Evolutionary conservation across 1,140 invertebrate species (phyloP).

Genomic region (Drosophila mayri): DNA sequence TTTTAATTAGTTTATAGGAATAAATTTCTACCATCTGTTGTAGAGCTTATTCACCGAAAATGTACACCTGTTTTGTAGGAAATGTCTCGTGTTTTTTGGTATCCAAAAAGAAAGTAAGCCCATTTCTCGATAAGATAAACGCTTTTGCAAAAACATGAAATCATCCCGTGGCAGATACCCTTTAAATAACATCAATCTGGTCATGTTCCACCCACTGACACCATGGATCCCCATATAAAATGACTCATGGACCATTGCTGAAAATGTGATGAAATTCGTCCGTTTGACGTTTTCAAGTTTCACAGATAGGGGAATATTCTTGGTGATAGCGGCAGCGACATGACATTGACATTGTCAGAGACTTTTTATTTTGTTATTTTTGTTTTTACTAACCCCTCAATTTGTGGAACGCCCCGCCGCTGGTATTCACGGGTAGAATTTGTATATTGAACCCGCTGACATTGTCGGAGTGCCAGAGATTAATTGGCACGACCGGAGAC

Average conservation of each 20-base stretch:
- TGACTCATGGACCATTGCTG: slow-evolving; percentile 26
- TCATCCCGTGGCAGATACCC: slow-evolving; percentile 17
- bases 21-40: neutral
- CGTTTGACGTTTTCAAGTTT: slow-evolving; percentile 21
- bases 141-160: slow-evolving; percentile 10
- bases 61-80: neutral
- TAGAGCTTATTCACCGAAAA: neutral
- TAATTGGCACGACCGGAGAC: slow-evolving; percentile 39
- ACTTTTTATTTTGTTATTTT: neutral
- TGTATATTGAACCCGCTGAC: slow-evolving; percentile 54
- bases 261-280: slow-evolving; percentile 44
- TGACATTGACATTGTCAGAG: slow-evolving; percentile 25
- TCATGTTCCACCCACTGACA: slow-evolving; percentile 1
- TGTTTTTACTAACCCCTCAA: neutral
- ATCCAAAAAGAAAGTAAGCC: neutral
- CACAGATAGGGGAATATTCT: slow-evolving; percentile 17
- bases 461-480: slow-evolving; percentile 32
- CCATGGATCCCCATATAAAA: neutral
- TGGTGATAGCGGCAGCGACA: slow-evolving; percentile 16
- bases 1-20: neutral
- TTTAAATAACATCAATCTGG: slow-evolving; percentile 24
- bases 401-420: slow-evolving; percentile 11
- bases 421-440: slow-evolving; percentile 14
- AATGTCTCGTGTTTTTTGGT: slow-evolving; percentile 4
- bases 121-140: slow-evolving; percentile 28